Percentiles rank a stretch among this genome's conserved stretches.
Conservation (phyloP, 2,888 invertebrate genomes). For the Agonum fuliginosum region DNA sequence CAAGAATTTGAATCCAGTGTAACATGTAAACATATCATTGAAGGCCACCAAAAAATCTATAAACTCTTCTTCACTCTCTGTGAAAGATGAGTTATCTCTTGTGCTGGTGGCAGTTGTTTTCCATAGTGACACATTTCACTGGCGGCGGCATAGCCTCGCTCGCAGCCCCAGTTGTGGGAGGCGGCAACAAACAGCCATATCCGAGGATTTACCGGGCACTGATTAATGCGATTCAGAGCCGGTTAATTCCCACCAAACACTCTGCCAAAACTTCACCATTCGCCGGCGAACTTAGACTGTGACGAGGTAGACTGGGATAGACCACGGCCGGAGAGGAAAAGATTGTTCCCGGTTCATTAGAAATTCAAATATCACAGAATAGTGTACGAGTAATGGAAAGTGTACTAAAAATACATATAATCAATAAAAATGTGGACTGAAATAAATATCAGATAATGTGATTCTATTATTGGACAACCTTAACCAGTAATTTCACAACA, state of each 20-base stretch:
- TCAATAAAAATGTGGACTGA: no score
- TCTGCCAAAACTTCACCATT: slow-evolving; percentile 73
- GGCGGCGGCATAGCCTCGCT: slow-evolving; percentile 19
- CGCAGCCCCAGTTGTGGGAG: slow-evolving; percentile 63
- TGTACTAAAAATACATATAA: no score
- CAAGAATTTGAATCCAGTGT: background rate
- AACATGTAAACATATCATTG: no score
- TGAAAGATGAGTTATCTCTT: slow-evolving; percentile 4
- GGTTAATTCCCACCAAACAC: slow-evolving; percentile 79
- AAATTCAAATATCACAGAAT: no score
- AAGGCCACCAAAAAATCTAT: no score
- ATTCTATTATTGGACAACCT: no score
- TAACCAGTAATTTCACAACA: no score
- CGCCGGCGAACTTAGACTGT: slow-evolving; percentile 66
- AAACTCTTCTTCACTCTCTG: background rate
- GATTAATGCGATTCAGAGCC: slow-evolving; percentile 84
- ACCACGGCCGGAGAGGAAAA: no score
- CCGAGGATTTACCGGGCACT: slow-evolving; percentile 76
- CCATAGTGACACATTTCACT: slow-evolving; percentile 49
- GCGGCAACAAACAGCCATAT: slow-evolving; percentile 72
- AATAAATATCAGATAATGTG: no score
- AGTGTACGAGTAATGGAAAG: no score
- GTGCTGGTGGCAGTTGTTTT: background rate
- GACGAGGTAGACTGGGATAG: no score
- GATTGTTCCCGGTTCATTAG: no score